Conservation (phyloP, 2,888 invertebrate genomes). For the Pseudeuparius sepicola region DNA sequence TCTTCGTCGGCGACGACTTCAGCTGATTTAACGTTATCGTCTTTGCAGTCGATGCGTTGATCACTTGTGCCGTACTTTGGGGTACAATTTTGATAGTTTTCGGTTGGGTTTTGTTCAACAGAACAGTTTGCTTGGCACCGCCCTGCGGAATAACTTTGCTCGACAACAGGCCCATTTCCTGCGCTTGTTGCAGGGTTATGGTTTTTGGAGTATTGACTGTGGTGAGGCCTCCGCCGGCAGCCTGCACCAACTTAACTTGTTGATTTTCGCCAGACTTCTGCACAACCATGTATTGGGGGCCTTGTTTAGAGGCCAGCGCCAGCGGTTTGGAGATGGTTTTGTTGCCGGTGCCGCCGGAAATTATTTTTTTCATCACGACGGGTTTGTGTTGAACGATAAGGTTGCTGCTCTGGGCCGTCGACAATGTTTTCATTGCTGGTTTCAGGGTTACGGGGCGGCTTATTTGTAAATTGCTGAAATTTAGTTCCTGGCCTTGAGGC, state of each 20-base stretch:
- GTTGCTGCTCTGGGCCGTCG: conserved; percentile 23
- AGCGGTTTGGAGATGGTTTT: conserved; percentile 28
- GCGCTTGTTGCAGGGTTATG: conserved; percentile 54
- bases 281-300: conserved; percentile 32
- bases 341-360: conserved; percentile 23
- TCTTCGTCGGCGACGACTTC: conserved; percentile 63
- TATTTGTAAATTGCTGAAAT: conserved; percentile 33
- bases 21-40: conserved; percentile 38
- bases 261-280: conserved; percentile 30
- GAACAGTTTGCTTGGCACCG: conserved; percentile 37
- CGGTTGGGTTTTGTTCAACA: conserved; percentile 33
- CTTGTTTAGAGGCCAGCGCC: conserved; percentile 25
- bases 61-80: conserved; percentile 29
- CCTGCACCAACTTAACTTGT: conserved; percentile 18
- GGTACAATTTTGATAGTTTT: conserved; percentile 37
- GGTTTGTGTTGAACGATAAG: conserved; percentile 31
- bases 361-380: conserved; percentile 36
- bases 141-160: conserved; percentile 39
- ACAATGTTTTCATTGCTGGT: conserved; percentile 31
- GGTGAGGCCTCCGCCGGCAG: neutral
- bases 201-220: conserved; percentile 43
- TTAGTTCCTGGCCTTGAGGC: conserved; percentile 35
- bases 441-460: conserved; percentile 35
- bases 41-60: conserved; percentile 30
- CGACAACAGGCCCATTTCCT: conserved; percentile 49